phyloP scores from a whole-genome alignment of 1,140 invertebrate genomes.

The Colletes latitarsis region DNA sequence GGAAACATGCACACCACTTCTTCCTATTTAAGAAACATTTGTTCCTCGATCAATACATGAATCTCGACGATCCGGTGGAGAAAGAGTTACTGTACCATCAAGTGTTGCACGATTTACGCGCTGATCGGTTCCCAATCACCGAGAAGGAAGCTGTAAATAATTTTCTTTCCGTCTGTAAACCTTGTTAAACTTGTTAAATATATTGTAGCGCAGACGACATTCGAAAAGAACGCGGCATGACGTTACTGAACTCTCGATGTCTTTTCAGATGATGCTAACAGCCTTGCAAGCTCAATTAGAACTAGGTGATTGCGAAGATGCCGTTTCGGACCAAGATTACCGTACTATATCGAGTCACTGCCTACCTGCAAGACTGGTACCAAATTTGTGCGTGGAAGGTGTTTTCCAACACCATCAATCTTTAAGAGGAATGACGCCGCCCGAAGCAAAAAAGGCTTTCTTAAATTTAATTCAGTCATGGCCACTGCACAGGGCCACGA shows the following conservation, averaged over 20 bases:
- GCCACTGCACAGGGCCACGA: conserved; percentile 95
- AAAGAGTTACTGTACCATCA: conserved; percentile 98
- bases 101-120: conserved; percentile 93
- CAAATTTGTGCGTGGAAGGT: conserved; percentile 88
- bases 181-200: no score
- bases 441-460: conserved; percentile 95
- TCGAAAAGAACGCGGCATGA: background rate
- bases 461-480: conserved; percentile 96
- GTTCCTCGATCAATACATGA: conserved; percentile 93
- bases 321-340: conserved; percentile 84
- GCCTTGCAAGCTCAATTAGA: conserved; percentile 96
- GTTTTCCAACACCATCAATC: conserved; percentile 94
- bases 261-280: conserved; percentile 92
- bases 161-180: background rate
- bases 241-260: background rate
- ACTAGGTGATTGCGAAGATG: conserved; percentile 89
- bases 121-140: conserved; percentile 94
- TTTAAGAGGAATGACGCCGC: conserved; percentile 90
- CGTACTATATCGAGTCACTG: conserved; percentile 89
- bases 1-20: conserved; percentile 83
- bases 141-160: conserved; percentile 94
- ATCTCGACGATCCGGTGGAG: conserved; percentile 93
- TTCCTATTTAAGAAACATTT: conserved; percentile 96
- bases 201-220: no score
- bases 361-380: conserved; percentile 90